Evolutionary conservation across 2,113 vertebrate species (phyloP).

Genomic region (Falcunculus frontatus): DNA sequence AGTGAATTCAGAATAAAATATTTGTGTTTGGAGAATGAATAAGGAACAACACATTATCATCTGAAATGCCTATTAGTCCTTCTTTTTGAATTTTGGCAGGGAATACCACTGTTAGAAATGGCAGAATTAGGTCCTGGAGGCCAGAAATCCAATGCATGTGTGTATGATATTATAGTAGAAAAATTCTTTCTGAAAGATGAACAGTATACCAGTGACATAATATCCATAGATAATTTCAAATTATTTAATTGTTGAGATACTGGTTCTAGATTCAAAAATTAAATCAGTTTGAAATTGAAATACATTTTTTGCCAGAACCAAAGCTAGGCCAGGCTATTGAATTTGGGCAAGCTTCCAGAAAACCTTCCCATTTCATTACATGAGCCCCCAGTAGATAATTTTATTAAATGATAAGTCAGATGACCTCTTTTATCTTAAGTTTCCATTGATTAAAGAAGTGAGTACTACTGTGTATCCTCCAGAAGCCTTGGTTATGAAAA

Average conservation of each 20-base stretch:
- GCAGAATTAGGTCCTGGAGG: background rate
- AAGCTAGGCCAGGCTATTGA: background rate
- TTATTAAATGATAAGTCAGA: slow-evolving; percentile 51
- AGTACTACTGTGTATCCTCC: background rate
- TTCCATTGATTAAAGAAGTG: background rate
- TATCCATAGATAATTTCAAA: background rate
- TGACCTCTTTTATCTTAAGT: slow-evolving; percentile 13
- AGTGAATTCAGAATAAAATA: background rate
- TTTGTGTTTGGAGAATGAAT: background rate
- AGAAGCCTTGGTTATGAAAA: slow-evolving; percentile 33
- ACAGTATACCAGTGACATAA: background rate
- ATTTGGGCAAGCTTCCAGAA: background rate
- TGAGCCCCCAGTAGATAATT: slow-evolving; percentile 5
- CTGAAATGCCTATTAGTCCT: background rate
- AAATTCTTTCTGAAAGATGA: background rate
- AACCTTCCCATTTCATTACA: slow-evolving; percentile 8
- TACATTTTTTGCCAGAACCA: slow-evolving; percentile 24
- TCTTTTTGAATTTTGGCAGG: background rate
- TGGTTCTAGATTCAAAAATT: background rate
- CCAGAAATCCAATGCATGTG: background rate
- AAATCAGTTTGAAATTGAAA: slow-evolving; percentile 25
- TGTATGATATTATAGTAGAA: background rate
- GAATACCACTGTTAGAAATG: background rate
- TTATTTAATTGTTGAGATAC: background rate
- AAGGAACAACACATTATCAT: background rate